Evolutionary conservation across 2,797 vertebrate genomes (phyloP), one percentile per base, ranked within the genome.

Genomic region (Danio jaintianensis): DNA sequence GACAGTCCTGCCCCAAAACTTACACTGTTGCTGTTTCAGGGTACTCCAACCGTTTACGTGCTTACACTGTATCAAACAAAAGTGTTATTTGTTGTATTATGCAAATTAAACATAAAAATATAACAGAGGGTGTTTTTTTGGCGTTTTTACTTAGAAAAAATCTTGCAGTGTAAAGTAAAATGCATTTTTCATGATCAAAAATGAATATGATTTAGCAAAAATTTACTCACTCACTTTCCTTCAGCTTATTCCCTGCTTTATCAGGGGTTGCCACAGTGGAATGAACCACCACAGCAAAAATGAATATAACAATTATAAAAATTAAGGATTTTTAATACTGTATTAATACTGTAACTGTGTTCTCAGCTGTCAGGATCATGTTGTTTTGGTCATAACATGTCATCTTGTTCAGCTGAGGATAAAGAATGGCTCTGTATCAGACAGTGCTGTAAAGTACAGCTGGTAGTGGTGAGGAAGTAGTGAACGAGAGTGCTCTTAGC

Each of bases 401-500:
- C 48, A 71, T n/a, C 70, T 58, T 45, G 16, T 80, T 80, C 58
- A 40, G 20, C 75, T 73, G 50, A 81, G 48, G 22, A 55, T 40
- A 77, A 58, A 73, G 50, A 83, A 79, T 81, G 62, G 69, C 70
- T 79, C 48, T 16, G 36, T 61, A 52, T 71, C 20, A 70, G 47
- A 18, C 18, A 29, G 53, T 75, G 20, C 42, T 75, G 50, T 78
- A 76, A 82, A 82, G 59, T 80, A 62, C 71, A 62, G 73, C 77
- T 59, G 42, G 38, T 48, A 80, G 47, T 78, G 52, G 63, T 11
- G 55, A 69, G 62, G 70, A 55, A 36, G 42, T 10, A 4, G 8
- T 71, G 63, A 71, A 72, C 10, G 10, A 74, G 72, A 58, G 66
- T 70, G 61, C 61, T 18, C 85, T 77, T 81, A 83, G 79, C 59